Evolutionary conservation across 2,888 invertebrate genomes (phyloP), one percentile per base, ranked within the genome.

Genomic region (Trachelus troglodyta): DNA sequence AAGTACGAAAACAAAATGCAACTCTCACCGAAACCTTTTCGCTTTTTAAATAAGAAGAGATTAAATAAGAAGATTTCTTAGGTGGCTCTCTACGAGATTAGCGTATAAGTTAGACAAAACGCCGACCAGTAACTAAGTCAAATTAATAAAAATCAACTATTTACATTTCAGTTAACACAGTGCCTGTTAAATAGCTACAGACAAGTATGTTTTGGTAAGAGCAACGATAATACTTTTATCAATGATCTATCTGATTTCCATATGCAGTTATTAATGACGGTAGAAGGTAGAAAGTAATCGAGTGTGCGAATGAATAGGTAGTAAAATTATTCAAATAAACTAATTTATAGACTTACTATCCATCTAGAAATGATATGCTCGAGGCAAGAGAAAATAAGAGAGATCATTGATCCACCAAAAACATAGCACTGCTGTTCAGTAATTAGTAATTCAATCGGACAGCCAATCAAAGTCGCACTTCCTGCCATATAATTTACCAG

Each of bases 401-500:
- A 23, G 23, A 56, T 56, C 56, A 56, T 56, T 23, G 56, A 56
- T 56, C 56, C 23, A 56, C 56, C 56, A 56, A 56, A 2, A 56
- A 56, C 56, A 56, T 56, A 31, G 31, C 31, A 12, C 71, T 71
- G 31, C 31, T 56, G 56, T 56, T 56, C 56, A 56, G 56, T 56
- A 56, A 56, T 56, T 86, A 86, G 85, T 84, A 82, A 79, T 40
- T 71, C 69, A 74, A 77, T 81, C 85, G 75, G 68, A 33, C 31
- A 37, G 56, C 56, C 56, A 34, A 56, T 76, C 69, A 76, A 79
- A 78, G 76, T 76, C 79, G 77, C 77, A 83, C 83, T 82, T 85
- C 78, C 79, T 85, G 84, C 83, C 83, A 84, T 82, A 85, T 86
- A 83, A 88, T 89, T 89, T 89, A 89, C 89, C 89, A 85, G 90